Base-by-base conservation (phyloP, 2,797 vertebrate genomes). In the Poecilia gillii region DNA sequence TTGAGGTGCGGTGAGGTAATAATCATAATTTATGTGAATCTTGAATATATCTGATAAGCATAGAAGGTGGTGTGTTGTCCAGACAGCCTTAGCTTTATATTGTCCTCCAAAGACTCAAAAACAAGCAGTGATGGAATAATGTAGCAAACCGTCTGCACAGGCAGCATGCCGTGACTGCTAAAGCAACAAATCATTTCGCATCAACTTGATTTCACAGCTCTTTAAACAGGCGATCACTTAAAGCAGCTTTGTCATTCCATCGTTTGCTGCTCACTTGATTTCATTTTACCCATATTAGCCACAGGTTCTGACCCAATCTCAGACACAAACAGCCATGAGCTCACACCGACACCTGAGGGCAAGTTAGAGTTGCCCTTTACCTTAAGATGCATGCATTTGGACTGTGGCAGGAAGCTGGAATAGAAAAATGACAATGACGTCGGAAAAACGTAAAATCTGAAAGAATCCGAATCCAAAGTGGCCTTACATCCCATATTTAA, bases 161-260 rank as follows among this genome's bases (percentile, higher is more conserved):
- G 86, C 78, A 72, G 16, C 31, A 75, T 66, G 82, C 6, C 72
- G 2, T 23, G 66, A 80, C 77, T 47, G 72, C 84, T 89, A 80
- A 85, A 83, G 77, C 84, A 57, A 28, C 39, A 78, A 78, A 41
- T 75, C 72, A 84, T 80, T 72, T 76, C 68, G 78, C 71, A 86
- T 75, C 74, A 64, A 57, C 78, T 80, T 75, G 64, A 89, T 91
- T 89, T 92, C 87, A 89, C 81, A 80, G 85, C 88, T 85, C 70
- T 75, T 89, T 84, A 77, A 80, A 82, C 74, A 84, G 82, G 81
- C 11, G 77, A 81, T 76, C 59, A 84, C 87, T 88, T n/a, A 68
- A 80, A 88, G 81, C 68, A 45, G 81, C 43, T 68, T 73, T 83
- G 84, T 87, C 81, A 49, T 57, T 71, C 72, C 83, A 77, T 88